A percentile compares a stretch with the other conserved stretches of the same genome.
Evolutionary conservation across 2,797 vertebrate genomes (phyloP).

Genomic region (Cossypha dichroa): DNA sequence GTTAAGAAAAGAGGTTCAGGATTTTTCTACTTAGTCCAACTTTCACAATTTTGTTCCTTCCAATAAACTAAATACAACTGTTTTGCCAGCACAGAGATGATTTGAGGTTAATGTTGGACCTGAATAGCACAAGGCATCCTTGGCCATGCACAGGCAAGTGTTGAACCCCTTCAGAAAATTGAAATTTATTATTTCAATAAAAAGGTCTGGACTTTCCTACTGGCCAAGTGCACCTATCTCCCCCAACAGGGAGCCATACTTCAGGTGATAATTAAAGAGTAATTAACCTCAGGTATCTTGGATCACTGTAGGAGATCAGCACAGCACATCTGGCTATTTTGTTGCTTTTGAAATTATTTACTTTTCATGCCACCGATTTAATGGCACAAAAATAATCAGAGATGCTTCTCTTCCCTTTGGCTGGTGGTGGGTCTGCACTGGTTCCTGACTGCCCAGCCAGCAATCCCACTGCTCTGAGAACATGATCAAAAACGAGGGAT

Average conservation of each 20-base stretch:
- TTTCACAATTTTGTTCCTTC: not conserved
- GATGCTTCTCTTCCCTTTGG: constrained; percentile 22
- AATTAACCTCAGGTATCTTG: not conserved
- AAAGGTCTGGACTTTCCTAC: not conserved
- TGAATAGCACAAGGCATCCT: not conserved
- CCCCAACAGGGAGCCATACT: not conserved
- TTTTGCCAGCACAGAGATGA: not conserved
- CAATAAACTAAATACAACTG: not conserved
- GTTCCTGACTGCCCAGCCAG: not conserved
- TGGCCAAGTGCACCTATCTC: not conserved
- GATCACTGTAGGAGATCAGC: not conserved
- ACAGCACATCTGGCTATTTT: not conserved
- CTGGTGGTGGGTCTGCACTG: not conserved
- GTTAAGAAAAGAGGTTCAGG: not conserved
- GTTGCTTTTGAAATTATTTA: rapidly evolving
- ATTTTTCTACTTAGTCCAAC: not conserved
- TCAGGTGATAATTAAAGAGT: not conserved
- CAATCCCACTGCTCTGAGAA: constrained; percentile 29
- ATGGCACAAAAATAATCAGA: constrained; percentile 42
- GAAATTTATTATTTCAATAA: not conserved
- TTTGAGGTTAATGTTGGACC: not conserved
- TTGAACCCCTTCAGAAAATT: not conserved
- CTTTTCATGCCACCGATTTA: not conserved
- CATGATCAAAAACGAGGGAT: not conserved
- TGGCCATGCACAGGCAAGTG: not conserved